phyloP scores from a whole-genome alignment of 2,113 vertebrate genomes.

The Odobenus rosmarus region DNA sequence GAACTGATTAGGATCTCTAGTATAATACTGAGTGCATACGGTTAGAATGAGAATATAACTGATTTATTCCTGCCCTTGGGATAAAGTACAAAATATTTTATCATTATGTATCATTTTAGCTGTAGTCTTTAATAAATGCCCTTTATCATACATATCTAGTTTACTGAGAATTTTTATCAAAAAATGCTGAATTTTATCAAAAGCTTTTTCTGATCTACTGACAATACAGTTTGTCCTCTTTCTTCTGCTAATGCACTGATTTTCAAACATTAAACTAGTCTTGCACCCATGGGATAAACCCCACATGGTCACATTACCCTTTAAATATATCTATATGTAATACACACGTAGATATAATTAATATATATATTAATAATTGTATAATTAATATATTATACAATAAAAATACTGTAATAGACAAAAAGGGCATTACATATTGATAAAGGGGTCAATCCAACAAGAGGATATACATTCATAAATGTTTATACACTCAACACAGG shows the following conservation, averaged over 20 bases:
- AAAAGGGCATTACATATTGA: background rate
- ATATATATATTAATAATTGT: background rate
- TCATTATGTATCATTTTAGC: background rate
- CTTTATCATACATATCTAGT: background rate
- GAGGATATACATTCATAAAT: background rate
- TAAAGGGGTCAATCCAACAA: background rate
- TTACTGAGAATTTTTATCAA: background rate
- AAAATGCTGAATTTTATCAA: background rate
- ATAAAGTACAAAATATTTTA: background rate
- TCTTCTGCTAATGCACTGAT: background rate
- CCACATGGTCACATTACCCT: background rate
- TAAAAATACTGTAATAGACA: background rate
- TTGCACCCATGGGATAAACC: background rate
- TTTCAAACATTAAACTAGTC: background rate
- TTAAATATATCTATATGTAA: background rate
- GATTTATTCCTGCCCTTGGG: background rate
- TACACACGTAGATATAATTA: background rate
- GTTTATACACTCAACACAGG: background rate
- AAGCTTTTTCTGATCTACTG: background rate
- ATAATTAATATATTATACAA: background rate
- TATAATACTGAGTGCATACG: background rate
- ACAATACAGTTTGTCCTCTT: background rate
- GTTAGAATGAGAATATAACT: background rate
- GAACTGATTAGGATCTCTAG: background rate
- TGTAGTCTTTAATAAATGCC: background rate